phyloP scores from a whole-genome alignment of 2,888 invertebrate genomes.

The Agrotis segetum region DNA sequence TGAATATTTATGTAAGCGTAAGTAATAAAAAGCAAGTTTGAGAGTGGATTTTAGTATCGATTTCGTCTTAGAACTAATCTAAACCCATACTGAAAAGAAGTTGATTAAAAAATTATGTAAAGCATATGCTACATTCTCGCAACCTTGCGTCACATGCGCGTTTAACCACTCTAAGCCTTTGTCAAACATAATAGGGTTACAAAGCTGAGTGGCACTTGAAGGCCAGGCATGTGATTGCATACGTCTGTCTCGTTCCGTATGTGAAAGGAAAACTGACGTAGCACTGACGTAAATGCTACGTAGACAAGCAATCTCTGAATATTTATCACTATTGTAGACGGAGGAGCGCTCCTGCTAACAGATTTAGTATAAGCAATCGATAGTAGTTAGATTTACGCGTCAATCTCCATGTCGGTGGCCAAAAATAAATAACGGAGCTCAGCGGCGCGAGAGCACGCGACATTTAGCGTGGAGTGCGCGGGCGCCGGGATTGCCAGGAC shows the following conservation, averaged over 20 bases:
- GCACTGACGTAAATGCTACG: slow-evolving; percentile 58
- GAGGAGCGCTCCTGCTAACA: slow-evolving; percentile 58
- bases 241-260: slow-evolving; percentile 36
- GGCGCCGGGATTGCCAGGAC: slow-evolving; percentile 75
- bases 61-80: slow-evolving; percentile 7
- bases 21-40: not conserved
- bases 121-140: slow-evolving; percentile 13
- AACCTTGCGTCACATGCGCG: slow-evolving; percentile 27
- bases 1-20: not conserved
- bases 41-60: not conserved
- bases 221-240: slow-evolving; percentile 51
- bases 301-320: slow-evolving; percentile 49
- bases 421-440: slow-evolving; percentile 72
- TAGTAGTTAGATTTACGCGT: slow-evolving; percentile 61
- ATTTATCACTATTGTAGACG: slow-evolving; percentile 57
- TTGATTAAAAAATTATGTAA: slow-evolving; percentile 1
- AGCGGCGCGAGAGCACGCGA: slow-evolving; percentile 75
- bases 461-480: slow-evolving; percentile 75
- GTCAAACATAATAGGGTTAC: slow-evolving; percentile 54
- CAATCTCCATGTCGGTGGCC: slow-evolving; percentile 59
- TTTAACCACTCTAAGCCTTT: slow-evolving; percentile 41
- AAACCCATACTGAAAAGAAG: slow-evolving; percentile 7
- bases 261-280: slow-evolving; percentile 54
- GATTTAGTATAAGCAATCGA: slow-evolving; percentile 68
- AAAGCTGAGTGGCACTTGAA: slow-evolving; percentile 56